Evolutionary conservation across 37 sponge, comb jelly and placozoan genomes (phyloP).

Genomic region (Ephydatia muelleri): DNA sequence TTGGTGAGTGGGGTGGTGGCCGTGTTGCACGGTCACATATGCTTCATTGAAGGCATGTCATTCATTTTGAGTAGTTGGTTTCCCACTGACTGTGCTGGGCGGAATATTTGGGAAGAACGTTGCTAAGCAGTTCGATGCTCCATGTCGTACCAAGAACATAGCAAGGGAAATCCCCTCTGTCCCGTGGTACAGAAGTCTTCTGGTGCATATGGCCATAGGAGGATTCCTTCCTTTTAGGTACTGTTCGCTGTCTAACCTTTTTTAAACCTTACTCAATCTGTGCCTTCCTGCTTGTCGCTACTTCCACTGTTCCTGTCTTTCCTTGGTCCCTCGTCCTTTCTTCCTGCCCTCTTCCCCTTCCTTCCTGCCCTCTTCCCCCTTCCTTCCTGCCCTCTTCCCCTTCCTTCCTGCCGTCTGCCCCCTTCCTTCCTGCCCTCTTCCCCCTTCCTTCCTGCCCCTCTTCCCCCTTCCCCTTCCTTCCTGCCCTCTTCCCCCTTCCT

Average conservation of each 20-base stretch:
- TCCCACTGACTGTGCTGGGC: conserved; percentile 91
- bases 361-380: neutral
- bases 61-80: conserved; percentile 66
- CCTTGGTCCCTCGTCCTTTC: neutral
- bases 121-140: conserved; percentile 79
- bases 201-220: conserved; percentile 81
- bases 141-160: conserved; percentile 94
- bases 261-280: neutral
- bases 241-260: neutral
- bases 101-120: conserved; percentile 91
- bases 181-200: conserved; percentile 74
- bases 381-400: too few species aligned
- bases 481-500: neutral
- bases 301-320: neutral
- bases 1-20: conserved; percentile 47
- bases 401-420: too few species aligned
- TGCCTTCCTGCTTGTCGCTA: neutral
- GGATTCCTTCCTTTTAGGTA: conserved; percentile 93
- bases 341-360: neutral
- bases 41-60: conserved; percentile 4
- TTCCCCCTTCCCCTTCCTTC: conserved; percentile 1
- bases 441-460: neutral
- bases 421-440: neutral
- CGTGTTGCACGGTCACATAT: conserved; percentile 5
- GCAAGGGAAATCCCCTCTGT: conserved; percentile 84